Evolutionary conservation across 2,113 vertebrate species (phyloP).

Genomic region (Himantopus leucocephalus): DNA sequence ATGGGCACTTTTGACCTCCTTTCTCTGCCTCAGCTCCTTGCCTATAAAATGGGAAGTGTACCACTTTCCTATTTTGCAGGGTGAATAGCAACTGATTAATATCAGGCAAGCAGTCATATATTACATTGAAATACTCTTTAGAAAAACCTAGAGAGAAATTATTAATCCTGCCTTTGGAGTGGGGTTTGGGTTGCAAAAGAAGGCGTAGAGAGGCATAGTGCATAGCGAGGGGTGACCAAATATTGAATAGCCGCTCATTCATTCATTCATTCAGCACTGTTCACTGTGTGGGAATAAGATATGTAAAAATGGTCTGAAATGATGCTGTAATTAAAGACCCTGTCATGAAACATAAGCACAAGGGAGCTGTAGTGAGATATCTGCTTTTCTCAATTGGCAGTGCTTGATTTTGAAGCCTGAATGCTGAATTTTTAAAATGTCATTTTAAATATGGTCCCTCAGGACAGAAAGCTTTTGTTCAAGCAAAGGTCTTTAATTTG

Average conservation of each 20-base stretch:
- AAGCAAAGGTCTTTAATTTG: neutral
- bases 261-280: neutral
- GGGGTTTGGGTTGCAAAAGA: neutral
- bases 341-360: neutral
- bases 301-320: neutral
- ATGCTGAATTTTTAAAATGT: neutral
- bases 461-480: neutral
- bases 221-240: neutral
- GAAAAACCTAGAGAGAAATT: neutral
- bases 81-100: neutral
- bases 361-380: neutral
- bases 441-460: neutral
- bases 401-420: neutral
- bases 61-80: neutral
- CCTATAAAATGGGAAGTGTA: neutral
- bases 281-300: neutral
- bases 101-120: neutral
- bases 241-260: neutral
- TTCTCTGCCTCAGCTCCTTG: neutral
- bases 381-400: neutral
- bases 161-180: neutral
- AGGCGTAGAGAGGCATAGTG: too few relatives aligned
- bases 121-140: neutral
- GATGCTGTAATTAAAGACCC: neutral
- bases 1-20: slow-evolving; percentile 23